These are phyloP conservation scores for Ommatoiulus sabulosus DNA, from an alignment of 2,888 invertebrate genomes.

Conservation along the genomic window DNA sequence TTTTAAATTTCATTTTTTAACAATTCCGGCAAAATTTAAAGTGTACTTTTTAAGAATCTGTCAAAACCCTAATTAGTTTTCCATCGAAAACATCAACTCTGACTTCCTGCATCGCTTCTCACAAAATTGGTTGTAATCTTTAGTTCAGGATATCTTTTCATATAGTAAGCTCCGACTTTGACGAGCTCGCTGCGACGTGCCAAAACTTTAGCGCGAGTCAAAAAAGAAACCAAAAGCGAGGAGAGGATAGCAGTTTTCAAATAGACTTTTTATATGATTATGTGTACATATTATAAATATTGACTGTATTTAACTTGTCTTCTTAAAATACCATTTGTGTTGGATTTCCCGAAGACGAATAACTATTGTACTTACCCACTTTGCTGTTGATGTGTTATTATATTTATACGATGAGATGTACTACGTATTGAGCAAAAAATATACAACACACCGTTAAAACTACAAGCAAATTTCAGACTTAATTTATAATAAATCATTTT, in stretches of 20 bases:
- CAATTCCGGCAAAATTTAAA: neutral
- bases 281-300: neutral
- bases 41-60: too few relatives aligned
- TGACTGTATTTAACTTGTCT: neutral
- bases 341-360: neutral
- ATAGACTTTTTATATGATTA: neutral
- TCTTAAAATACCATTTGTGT: neutral
- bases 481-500: constrained; percentile 1
- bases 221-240: constrained; percentile 8
- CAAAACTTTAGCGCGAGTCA: neutral
- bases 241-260: neutral
- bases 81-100: too few relatives aligned
- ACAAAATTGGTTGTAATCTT: neutral
- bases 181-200: neutral
- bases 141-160: neutral
- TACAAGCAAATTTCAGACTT: neutral
- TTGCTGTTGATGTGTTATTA: neutral
- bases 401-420: neutral
- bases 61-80: too few relatives aligned
- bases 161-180: neutral
- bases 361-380: neutral
- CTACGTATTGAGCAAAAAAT: neutral
- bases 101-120: too few relatives aligned
- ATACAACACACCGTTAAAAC: neutral
- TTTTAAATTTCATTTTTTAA: neutral